phyloP scores from a whole-genome alignment of 2,113 vertebrate species.

The Phylloscopus trochiloides region DNA sequence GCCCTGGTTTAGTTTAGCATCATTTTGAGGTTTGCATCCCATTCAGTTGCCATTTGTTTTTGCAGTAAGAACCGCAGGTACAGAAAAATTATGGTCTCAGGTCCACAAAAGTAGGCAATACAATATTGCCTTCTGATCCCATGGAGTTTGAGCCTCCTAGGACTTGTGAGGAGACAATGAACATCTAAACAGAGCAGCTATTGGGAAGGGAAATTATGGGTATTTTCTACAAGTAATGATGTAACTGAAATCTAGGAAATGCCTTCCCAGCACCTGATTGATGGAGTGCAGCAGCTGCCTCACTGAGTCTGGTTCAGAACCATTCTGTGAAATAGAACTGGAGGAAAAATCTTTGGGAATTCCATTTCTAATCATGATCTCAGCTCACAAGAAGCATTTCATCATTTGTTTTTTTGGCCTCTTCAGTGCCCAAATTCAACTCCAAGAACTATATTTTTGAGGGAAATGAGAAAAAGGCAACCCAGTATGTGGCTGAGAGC shows the following conservation, averaged over 20 bases:
- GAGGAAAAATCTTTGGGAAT: neutral
- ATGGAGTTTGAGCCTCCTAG: neutral
- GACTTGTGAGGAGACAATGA: neutral
- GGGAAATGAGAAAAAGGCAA: neutral
- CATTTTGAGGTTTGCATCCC: neutral
- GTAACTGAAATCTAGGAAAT: neutral
- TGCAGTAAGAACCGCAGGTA: neutral
- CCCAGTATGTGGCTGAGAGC: neutral
- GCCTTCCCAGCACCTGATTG: neutral
- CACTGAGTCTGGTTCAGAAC: neutral
- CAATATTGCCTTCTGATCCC: neutral
- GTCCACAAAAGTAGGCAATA: neutral
- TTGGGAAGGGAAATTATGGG: neutral
- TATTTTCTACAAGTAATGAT: neutral
- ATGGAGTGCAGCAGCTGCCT: neutral
- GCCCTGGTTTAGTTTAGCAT: neutral
- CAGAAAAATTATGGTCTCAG: neutral
- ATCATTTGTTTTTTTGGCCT: neutral
- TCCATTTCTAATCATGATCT: neutral
- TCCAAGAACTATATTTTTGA: neutral
- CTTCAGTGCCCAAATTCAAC: neutral
- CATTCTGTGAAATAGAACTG: neutral
- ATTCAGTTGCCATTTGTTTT: neutral
- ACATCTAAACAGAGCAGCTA: neutral
- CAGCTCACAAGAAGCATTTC: neutral